phyloP scores from a whole-genome alignment of 2,113 vertebrate genomes.

The Eupsittula cactorum region DNA sequence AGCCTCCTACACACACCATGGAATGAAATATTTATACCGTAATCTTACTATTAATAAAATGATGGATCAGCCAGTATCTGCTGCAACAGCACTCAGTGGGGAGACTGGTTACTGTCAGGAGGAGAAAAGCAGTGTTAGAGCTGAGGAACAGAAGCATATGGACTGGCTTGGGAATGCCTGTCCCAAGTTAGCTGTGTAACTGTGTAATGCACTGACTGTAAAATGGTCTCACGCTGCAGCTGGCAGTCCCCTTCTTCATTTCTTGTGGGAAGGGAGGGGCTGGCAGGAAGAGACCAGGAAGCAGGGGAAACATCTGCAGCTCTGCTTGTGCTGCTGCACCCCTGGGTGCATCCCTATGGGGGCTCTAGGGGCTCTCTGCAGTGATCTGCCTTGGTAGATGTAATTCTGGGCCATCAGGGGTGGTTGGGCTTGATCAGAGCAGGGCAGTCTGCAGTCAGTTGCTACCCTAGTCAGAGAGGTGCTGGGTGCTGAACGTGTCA shows the following conservation, averaged over 20 bases:
- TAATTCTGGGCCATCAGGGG: background rate
- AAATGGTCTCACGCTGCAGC: background rate
- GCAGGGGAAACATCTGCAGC: background rate
- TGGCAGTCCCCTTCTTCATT: background rate
- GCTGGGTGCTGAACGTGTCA: background rate
- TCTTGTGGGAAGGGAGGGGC: background rate
- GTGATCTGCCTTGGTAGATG: background rate
- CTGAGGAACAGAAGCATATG: background rate
- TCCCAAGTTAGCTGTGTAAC: background rate
- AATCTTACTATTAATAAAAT: slow-evolving; percentile 61
- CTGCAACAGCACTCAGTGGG: background rate
- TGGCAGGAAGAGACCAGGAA: background rate
- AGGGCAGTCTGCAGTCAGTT: background rate
- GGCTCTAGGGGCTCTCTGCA: background rate
- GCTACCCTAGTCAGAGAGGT: background rate
- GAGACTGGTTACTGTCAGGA: background rate
- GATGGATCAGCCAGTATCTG: background rate
- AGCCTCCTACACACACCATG: background rate
- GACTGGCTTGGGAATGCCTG: background rate
- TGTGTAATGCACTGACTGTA: background rate
- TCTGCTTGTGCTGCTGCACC: background rate
- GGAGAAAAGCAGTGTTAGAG: background rate
- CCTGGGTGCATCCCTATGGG: background rate
- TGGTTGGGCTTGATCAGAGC: background rate
- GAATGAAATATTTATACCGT: slow-evolving; percentile 59